Base-by-base conservation (phyloP, 1,140 invertebrate genomes). In the Tetramorium simillimum region DNA sequence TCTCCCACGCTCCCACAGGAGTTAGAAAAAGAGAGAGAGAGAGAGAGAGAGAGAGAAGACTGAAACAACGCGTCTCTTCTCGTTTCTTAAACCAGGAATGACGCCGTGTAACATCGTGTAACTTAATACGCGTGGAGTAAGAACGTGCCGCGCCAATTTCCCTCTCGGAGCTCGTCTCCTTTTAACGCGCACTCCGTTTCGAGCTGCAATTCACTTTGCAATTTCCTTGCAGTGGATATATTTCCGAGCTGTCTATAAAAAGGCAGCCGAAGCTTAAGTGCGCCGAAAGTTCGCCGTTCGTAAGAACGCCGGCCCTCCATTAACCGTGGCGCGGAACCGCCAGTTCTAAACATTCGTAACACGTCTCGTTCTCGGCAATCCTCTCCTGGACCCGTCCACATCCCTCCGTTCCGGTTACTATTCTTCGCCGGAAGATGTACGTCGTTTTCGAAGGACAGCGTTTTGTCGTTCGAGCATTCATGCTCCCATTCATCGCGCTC, bases 401-500 rank as follows among this genome's bases (percentile, higher is more conserved):
- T 1, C 3, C 21, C 7, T 7, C n/a, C n/a, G 3, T 46, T 77
- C 10, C 24, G 9, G n/a, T 18, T 10, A 40, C 16, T 33, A 60
- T 84, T 84, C 80, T 84, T 33, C 14, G 0, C 7, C 24, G 18
- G 40, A 82, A 82, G 24, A 72, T 56, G 40, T 21, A 73, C 37
- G n/a, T 70, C 67, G 49, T 28, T 53, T 56, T 40, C 21, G 78
- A 56, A 58, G 9, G 51, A 56, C 49, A 9, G 37, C 46, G 78
- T 81, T 81, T 81, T 81, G 63, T 28, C 51, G 16, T 33, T 21
- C 46, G 21, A 21, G 37, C 21, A 56, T 70, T 43, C 65, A n/a
- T 70, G 78, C 21, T 10, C 78, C 78, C 37, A 81, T 81, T 81
- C 78, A 81, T 70, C 49, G 21, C 49, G 63, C 65, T 37, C n/a